A percentile compares a stretch with the other conserved stretches of the same genome.
These are phyloP conservation scores for Danio albolineatus DNA, from an alignment of 2,797 vertebrate genomes.

Conservation along the genomic window DNA sequence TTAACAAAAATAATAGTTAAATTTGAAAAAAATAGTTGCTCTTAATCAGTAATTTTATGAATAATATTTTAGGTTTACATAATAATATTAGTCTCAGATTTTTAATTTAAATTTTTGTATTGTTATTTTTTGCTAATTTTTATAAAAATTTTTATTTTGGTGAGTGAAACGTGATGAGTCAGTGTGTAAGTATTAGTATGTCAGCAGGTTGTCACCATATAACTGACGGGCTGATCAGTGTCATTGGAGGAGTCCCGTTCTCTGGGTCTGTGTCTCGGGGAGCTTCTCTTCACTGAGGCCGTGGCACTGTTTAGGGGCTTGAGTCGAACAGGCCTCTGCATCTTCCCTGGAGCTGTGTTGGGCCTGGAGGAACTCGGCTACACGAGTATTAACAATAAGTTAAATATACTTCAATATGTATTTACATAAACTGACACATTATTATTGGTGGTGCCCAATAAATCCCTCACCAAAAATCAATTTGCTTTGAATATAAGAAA, in stretches of 20 bases:
- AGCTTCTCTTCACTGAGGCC: slow-evolving; percentile 70
- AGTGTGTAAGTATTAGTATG: not conserved
- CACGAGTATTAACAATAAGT: slow-evolving; percentile 20
- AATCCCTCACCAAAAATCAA: too few relatives aligned
- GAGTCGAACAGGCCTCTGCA: slow-evolving; percentile 81
- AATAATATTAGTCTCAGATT: too few relatives aligned
- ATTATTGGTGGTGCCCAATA: too few relatives aligned
- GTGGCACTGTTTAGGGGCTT: slow-evolving; percentile 79
- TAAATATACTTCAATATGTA: not conserved
- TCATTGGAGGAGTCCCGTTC: slow-evolving; percentile 65
- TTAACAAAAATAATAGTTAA: not conserved
- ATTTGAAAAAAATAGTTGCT: too few relatives aligned
- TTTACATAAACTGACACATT: too few relatives aligned
- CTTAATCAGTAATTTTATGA: not conserved
- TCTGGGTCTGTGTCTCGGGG: slow-evolving; percentile 65
- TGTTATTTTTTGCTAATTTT: too few relatives aligned
- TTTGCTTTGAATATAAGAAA: too few relatives aligned
- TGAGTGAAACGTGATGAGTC: slow-evolving; percentile 3
- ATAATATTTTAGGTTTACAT: not conserved
- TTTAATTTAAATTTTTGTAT: too few relatives aligned
- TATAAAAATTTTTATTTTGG: not conserved
- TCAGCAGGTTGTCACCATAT: slow-evolving; percentile 72
- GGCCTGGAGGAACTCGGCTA: slow-evolving; percentile 83
- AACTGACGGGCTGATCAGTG: slow-evolving; percentile 67
- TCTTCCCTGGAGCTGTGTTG: slow-evolving; percentile 86